Percentiles rank a stretch among this genome's conserved stretches.
Conservation (phyloP, 2,113 vertebrate species). For the Ranitomeya variabilis region DNA sequence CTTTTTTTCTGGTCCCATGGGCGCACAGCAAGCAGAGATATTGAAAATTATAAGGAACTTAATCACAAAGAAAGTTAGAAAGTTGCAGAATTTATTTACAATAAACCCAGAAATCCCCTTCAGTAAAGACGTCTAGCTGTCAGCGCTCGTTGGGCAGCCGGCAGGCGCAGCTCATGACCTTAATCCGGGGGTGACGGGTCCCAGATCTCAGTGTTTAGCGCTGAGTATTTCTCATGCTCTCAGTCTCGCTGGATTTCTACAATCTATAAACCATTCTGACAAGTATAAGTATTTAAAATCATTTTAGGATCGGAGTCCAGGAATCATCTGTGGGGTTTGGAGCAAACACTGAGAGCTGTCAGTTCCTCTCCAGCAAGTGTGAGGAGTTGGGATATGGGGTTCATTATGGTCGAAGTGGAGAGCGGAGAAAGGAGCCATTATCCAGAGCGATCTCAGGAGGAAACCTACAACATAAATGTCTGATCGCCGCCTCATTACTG, state of each 20-base stretch:
- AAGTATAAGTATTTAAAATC: conserved; percentile 10
- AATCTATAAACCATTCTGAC: conserved; percentile 9
- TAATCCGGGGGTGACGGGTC: background rate
- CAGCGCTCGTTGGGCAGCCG: background rate
- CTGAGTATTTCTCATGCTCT: background rate
- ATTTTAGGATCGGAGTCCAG: conserved; percentile 1
- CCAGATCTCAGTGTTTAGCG: background rate
- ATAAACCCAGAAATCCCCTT: background rate
- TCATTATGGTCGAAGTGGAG: background rate
- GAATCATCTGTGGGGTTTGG: background rate
- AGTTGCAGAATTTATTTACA: too few species aligned
- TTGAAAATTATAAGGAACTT: background rate
- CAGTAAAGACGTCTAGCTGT: background rate
- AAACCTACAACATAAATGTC: background rate
- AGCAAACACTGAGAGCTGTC: background rate
- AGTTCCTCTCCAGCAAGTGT: background rate
- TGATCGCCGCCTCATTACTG: background rate
- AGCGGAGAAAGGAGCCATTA: conserved; percentile 2
- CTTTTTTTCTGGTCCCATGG: background rate
- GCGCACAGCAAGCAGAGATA: background rate
- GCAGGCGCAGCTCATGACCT: background rate
- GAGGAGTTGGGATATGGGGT: background rate
- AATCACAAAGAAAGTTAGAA: too few species aligned
- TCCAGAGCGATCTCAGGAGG: background rate
- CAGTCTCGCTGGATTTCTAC: background rate